Conservation (phyloP, 2,113 vertebrate species). For the Bubalus kerabau region DNA sequence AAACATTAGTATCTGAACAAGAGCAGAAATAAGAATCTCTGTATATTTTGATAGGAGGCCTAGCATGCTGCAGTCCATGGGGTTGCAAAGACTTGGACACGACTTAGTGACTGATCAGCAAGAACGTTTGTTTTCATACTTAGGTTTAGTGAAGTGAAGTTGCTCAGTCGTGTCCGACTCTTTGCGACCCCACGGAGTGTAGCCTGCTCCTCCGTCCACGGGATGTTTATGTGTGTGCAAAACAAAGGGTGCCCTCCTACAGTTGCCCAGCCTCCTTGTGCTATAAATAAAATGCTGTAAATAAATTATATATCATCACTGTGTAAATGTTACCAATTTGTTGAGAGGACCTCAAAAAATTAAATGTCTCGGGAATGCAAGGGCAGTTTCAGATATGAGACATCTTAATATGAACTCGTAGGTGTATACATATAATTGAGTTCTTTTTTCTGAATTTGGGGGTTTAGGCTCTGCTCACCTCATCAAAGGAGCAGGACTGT, state of each 20-base stretch:
- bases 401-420: not conserved
- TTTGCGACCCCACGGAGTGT: too few species aligned
- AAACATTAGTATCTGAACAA: not conserved
- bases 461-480: not conserved
- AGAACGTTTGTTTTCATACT: not conserved
- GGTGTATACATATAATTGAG: too few species aligned
- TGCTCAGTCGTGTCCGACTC: too few species aligned
- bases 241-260: too few species aligned
- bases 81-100: not conserved
- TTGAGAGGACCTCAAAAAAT: not conserved
- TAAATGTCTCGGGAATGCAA: not conserved
- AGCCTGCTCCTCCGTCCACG: too few species aligned
- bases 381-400: not conserved
- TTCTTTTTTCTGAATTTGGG: not conserved
- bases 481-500: rapidly evolving
- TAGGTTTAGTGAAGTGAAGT: not conserved
- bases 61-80: rapidly evolving
- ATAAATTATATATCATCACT: not conserved
- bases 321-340: not conserved
- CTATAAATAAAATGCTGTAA: not conserved
- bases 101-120: not conserved
- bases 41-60: not conserved
- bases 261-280: too few species aligned
- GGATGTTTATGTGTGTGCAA: too few species aligned
- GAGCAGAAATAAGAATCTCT: not conserved